phyloP scores from a whole-genome alignment of 2,113 vertebrate species.

The Apus apus region DNA sequence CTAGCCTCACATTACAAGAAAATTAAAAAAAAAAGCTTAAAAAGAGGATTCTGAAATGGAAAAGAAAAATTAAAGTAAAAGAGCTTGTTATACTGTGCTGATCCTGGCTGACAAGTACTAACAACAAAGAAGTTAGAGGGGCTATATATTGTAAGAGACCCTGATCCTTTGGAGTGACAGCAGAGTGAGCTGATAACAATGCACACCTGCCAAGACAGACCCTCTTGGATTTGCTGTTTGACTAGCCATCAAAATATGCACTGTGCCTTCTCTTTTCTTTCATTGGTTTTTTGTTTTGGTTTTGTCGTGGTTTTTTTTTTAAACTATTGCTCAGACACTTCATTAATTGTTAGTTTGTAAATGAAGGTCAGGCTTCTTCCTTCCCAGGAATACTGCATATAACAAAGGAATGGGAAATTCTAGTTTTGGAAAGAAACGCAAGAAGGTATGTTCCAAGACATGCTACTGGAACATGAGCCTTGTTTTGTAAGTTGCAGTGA shows the following conservation, averaged over 20 bases:
- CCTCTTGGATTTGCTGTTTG: not conserved
- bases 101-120: not conserved
- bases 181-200: not conserved
- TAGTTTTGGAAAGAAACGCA: not conserved
- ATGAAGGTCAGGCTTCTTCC: not conserved
- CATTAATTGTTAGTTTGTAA: not conserved
- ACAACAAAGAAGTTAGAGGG: not conserved
- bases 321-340: not conserved
- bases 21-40: not conserved
- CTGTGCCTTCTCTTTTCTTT: not conserved
- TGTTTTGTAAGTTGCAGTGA: not conserved
- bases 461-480: not conserved
- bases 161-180: not conserved
- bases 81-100: not conserved
- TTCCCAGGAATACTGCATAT: not conserved
- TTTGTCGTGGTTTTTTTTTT: not conserved
- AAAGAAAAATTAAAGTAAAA: not conserved
- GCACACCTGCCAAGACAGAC: not conserved
- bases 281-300: too few relatives aligned
- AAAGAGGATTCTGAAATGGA: not conserved
- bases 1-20: slow-evolving; percentile 8
- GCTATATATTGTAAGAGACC: not conserved
- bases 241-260: not conserved
- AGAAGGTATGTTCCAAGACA: not conserved
- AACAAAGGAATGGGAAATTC: not conserved